A percentile compares a stretch with the other conserved stretches of the same genome.
phyloP scores from a whole-genome alignment of 2,797 vertebrate genomes.

The Gymnoscopelus braueri region DNA sequence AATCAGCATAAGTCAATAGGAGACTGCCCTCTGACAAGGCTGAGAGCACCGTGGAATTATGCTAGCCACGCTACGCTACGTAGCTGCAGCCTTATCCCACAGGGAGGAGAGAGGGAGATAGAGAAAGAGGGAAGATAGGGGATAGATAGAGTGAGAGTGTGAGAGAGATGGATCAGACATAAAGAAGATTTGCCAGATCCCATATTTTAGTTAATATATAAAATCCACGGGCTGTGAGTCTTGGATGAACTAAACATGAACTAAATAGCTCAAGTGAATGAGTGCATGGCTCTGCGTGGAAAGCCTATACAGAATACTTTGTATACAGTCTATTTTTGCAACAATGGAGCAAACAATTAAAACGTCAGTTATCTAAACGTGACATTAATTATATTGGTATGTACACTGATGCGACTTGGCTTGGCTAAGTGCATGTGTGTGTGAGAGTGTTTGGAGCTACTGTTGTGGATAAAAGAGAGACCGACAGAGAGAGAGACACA shows the following conservation, averaged over 20 bases:
- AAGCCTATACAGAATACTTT: neutral
- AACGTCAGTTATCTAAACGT: neutral
- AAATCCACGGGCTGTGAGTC: neutral
- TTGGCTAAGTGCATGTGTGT: neutral
- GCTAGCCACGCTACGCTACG: slow-evolving; percentile 4
- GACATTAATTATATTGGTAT: neutral
- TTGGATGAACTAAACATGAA: slow-evolving; percentile 1
- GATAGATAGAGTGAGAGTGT: neutral
- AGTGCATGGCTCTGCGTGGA: neutral
- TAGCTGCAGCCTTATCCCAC: neutral
- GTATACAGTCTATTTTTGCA: neutral
- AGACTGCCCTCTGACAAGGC: slow-evolving; percentile 30
- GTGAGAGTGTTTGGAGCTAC: neutral
- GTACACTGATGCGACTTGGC: neutral
- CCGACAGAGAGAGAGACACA: neutral
- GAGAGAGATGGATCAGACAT: neutral
- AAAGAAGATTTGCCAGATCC: slow-evolving; percentile 3
- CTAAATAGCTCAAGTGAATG: neutral
- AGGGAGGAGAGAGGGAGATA: neutral
- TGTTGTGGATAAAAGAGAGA: neutral
- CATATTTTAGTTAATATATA: slow-evolving; percentile 7
- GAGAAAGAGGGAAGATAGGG: neutral
- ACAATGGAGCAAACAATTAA: neutral
- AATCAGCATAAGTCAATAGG: slow-evolving; percentile 33
- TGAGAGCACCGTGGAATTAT: slow-evolving; percentile 17